Evolutionary conservation across 2,113 vertebrate species (phyloP).

Genomic region (Cyanoramphus novaezelandiae): DNA sequence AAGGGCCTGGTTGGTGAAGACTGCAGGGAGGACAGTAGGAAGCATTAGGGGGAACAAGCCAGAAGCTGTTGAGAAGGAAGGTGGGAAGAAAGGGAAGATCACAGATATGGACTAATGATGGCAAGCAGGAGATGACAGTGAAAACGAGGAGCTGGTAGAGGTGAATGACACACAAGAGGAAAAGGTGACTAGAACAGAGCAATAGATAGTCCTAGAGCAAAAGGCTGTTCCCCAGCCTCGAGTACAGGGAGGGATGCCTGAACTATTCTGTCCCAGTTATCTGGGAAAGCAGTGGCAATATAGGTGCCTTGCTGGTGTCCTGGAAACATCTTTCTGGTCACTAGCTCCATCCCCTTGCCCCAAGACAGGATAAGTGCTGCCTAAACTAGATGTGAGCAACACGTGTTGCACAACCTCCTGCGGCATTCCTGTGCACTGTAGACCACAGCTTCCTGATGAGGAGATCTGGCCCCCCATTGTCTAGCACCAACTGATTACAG

Average conservation of each 20-base stretch:
- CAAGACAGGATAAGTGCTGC: neutral
- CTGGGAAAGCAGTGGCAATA: neutral
- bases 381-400: neutral
- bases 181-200: neutral
- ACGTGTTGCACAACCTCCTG: neutral
- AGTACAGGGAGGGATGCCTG: fast-evolving
- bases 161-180: neutral
- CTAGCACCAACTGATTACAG: neutral
- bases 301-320: neutral
- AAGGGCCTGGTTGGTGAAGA: neutral
- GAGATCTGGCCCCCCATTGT: neutral
- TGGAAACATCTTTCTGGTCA: neutral
- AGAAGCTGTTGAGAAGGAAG: neutral
- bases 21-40: neutral
- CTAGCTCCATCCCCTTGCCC: neutral
- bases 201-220: neutral
- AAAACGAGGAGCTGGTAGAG: neutral
- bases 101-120: neutral
- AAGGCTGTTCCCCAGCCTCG: neutral
- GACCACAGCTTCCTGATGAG: neutral
- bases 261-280: neutral
- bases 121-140: neutral
- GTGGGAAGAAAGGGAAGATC: neutral
- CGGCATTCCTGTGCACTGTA: neutral
- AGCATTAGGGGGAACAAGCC: neutral